Conservation (phyloP, 2,113 vertebrate species). For the Nibea albiflora region DNA sequence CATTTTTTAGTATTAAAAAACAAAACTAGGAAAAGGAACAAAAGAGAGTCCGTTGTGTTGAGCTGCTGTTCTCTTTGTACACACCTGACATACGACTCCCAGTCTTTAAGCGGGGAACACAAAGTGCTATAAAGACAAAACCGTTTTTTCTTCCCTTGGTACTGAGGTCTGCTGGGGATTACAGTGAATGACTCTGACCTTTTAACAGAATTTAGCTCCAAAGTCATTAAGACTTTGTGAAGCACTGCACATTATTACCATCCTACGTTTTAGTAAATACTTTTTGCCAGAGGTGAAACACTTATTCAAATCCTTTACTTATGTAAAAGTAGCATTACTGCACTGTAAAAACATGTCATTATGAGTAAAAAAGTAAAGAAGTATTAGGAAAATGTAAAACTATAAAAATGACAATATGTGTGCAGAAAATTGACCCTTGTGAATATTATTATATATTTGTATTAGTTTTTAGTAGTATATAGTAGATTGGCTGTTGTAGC, state of each 20-base stretch:
- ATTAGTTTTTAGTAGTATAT: not conserved
- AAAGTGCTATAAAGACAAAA: constrained; percentile 57
- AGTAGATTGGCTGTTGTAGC: not conserved
- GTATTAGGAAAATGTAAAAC: too few relatives aligned
- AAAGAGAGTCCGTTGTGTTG: constrained; percentile 40
- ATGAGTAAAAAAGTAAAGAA: not conserved
- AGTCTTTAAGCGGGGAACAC: constrained; percentile 60
- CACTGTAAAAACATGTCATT: not conserved
- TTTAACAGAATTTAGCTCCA: constrained; percentile 33
- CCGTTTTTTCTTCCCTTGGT: constrained; percentile 18
- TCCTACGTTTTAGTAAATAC: not conserved
- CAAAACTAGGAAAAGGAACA: constrained; percentile 46
- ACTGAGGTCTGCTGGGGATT: constrained; percentile 53
- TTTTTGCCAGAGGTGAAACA: not conserved
- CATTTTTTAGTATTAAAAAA: constrained; percentile 6
- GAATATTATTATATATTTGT: not conserved
- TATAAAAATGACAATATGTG: too few relatives aligned
- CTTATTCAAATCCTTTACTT: constrained; percentile 5
- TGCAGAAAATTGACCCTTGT: not conserved
- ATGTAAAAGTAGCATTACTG: constrained; percentile 7
- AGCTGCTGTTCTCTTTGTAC: constrained; percentile 61
- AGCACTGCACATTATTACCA: not conserved
- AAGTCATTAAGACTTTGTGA: constrained; percentile 12
- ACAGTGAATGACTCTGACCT: constrained; percentile 52
- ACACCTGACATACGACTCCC: constrained; percentile 77